These are phyloP conservation scores for Agonopterix heracliana DNA, from an alignment of 2,888 invertebrate genomes.

Conservation along the genomic window DNA sequence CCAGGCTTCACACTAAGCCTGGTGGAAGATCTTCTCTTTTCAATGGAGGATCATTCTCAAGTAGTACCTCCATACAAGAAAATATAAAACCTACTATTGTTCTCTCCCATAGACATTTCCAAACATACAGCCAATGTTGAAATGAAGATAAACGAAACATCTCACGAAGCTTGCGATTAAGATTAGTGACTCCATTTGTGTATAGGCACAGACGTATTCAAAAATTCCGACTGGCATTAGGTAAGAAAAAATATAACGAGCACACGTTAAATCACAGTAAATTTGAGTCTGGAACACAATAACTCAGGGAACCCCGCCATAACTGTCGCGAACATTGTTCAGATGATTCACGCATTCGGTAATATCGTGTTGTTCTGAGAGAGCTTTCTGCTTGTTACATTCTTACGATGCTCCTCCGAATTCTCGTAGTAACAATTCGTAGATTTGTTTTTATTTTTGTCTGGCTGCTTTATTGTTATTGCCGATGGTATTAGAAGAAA, in stretches of 20 bases:
- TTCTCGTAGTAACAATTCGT: constrained; percentile 7
- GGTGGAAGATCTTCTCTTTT: too few relatives aligned
- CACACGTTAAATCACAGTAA: constrained; percentile 62
- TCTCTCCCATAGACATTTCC: too few relatives aligned
- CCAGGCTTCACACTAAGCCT: too few relatives aligned
- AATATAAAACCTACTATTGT: too few relatives aligned
- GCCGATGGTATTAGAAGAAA: constrained; percentile 12
- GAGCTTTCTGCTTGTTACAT: constrained; percentile 3
- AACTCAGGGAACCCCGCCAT: constrained; percentile 61
- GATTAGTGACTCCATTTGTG: too few relatives aligned
- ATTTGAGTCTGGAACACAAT: constrained; percentile 63
- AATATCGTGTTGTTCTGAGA: constrained; percentile 49
- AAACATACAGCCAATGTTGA: too few relatives aligned
- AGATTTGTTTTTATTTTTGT: constrained; percentile 18
- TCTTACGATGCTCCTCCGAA: constrained; percentile 5
- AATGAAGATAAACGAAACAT: too few relatives aligned
- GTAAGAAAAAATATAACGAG: constrained; percentile 47
- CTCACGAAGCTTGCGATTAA: too few relatives aligned
- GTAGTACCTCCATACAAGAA: too few relatives aligned
- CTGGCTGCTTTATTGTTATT: constrained; percentile 22
- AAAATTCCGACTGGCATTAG: neutral
- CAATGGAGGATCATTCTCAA: too few relatives aligned
- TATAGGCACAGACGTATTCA: neutral
- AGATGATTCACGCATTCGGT: constrained; percentile 62
- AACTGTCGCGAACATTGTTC: constrained; percentile 68